Conservation (phyloP, 1,140 invertebrate genomes). For the Cherax quadricarinatus region DNA sequence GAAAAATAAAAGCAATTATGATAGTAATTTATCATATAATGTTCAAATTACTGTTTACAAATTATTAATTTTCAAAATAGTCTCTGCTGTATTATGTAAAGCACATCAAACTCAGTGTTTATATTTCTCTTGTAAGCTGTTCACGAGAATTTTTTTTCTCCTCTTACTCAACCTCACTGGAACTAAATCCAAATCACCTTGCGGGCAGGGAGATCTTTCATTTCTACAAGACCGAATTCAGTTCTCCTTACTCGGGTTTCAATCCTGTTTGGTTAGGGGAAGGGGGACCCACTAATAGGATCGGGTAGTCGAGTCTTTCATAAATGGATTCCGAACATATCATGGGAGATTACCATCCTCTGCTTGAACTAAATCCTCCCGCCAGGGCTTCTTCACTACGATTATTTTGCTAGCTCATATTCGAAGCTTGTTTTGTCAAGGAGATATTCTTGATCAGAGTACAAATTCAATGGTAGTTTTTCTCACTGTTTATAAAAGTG, state of each 20-base stretch:
- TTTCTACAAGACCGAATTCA: not conserved
- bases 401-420: too few relatives aligned
- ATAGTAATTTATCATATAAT: too few relatives aligned
- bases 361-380: slow-evolving; percentile 28
- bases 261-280: slow-evolving; percentile 41
- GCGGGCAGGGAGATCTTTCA: not conserved
- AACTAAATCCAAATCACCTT: not conserved
- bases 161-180: not conserved
- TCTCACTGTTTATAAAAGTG: too few relatives aligned
- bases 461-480: too few relatives aligned
- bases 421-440: not conserved
- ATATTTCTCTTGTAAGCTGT: too few relatives aligned
- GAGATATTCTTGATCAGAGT: not conserved
- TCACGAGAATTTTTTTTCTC: too few relatives aligned
- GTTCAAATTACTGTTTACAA: too few relatives aligned
- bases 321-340: slow-evolving; percentile 54
- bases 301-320: slow-evolving; percentile 49
- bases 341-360: slow-evolving; percentile 29
- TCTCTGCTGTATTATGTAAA: too few relatives aligned
- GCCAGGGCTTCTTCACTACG: too few relatives aligned
- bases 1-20: too few relatives aligned
- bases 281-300: slow-evolving; percentile 40
- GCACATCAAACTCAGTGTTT: too few relatives aligned
- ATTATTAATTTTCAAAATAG: too few relatives aligned
- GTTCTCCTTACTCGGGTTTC: slow-evolving; percentile 30